Base-by-base conservation (phyloP, 2,888 invertebrate species). In the Lapara coniferarum region DNA sequence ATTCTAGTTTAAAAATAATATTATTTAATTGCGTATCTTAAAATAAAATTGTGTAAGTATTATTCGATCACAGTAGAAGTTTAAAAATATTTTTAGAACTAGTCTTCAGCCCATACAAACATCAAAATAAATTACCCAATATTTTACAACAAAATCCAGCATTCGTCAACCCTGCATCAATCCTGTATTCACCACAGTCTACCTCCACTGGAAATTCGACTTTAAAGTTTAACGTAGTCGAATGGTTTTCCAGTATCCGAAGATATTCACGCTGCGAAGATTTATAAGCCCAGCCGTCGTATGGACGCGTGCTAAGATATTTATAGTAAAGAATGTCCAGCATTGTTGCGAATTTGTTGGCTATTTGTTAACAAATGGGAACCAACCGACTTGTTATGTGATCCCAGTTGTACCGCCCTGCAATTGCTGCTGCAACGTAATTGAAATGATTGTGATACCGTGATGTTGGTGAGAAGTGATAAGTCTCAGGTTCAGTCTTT, bases 281-380 rank as follows among this genome's bases (percentile, higher is more conserved):
- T 88, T 87, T 88, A 88, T 85, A 83, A 80, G 80, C 72, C 77
- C 71, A 77, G 71, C 57, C 37, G 51, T 72, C 70, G 77, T 75
- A 77, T 78, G 77, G 78, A 77, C 79, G 77, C 83, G 82, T 78
- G 81, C 78, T 83, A 85, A 86, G 85, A 83, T 85, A 83, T 87
- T 87, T 88, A 86, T 81, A 85, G 84, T 79, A 78, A 79, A 78
- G 81, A 81, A 81, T 80, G 79, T 78, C 71, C 76, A 80, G 75
- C 82, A 85, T 87, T 85, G 85, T 85, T 79, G 80, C 71, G 83
- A 81, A 87, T 89, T 88, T 90, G 89, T 89, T 84, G 79, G 78
- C 83, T 80, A 84, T 85, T 85, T 85, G 82, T 80, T 78, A 78
- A 77, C 74, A 76, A 76, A 51, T 52, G 37, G 58, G 57, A 52